Evolutionary conservation across 2,888 invertebrate species (phyloP).

Genomic region (Xylota sylvarum): DNA sequence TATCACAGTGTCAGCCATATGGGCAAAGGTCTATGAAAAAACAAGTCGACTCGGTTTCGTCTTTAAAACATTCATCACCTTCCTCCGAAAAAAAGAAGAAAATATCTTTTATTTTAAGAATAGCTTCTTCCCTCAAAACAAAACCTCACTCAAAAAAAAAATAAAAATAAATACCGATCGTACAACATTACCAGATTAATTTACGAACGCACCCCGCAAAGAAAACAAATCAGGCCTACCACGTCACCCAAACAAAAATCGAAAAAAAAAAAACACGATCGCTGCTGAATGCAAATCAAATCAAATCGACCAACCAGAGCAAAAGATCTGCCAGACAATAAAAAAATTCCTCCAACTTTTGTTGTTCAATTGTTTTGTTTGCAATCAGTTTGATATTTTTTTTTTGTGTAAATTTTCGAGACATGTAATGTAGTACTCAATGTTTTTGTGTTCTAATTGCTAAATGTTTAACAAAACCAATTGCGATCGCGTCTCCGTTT

Average conservation of each 20-base stretch:
- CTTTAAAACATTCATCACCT: too few relatives aligned
- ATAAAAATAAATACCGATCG: background rate
- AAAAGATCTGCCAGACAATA: background rate
- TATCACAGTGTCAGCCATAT: too few relatives aligned
- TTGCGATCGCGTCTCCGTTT: constrained; percentile 6
- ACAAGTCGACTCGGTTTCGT: too few relatives aligned
- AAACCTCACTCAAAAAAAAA: too few relatives aligned
- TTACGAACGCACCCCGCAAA: constrained; percentile 9
- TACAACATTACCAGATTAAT: background rate
- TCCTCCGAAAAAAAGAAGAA: too few relatives aligned
- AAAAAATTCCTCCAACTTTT: background rate
- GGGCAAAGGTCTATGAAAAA: too few relatives aligned
- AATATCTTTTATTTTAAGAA: too few relatives aligned
- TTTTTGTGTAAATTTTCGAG: background rate
- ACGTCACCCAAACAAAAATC: constrained; percentile 18
- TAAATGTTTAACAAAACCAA: background rate
- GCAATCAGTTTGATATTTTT: too few relatives aligned
- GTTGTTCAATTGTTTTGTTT: background rate
- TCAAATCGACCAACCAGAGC: background rate
- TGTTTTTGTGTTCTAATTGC: background rate
- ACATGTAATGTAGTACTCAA: background rate
- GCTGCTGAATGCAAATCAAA: constrained; percentile 7
- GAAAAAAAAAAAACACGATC: constrained; percentile 28
- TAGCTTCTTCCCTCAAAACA: too few relatives aligned
- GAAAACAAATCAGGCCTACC: constrained; percentile 20